Evolutionary conservation across 1,140 invertebrate species (phyloP).

Genomic region (Mercenaria mercenaria): DNA sequence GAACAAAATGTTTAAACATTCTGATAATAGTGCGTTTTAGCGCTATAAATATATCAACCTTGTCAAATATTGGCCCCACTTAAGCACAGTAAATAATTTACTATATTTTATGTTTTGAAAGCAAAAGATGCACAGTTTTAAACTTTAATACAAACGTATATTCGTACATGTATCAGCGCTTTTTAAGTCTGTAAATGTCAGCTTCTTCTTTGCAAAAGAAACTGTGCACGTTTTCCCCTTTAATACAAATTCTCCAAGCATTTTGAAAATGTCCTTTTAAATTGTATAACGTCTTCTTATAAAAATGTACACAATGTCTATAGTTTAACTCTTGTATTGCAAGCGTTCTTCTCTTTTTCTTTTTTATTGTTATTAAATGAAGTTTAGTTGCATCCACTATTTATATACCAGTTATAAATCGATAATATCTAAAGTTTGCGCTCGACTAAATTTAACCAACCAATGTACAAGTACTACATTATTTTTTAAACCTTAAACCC

Average conservation of each 20-base stretch:
- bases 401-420: neutral
- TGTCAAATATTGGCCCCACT: too few relatives aligned
- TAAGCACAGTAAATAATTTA: too few relatives aligned
- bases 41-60: too few relatives aligned
- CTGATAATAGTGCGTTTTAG: too few relatives aligned
- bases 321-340: neutral
- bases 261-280: neutral
- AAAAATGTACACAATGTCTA: neutral
- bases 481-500: neutral
- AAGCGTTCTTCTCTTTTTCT: neutral
- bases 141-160: too few relatives aligned
- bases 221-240: neutral
- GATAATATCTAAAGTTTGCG: neutral
- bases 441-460: conserved; percentile 16
- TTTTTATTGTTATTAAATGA: neutral
- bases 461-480: neutral
- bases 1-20: too few relatives aligned
- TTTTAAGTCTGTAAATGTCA: neutral
- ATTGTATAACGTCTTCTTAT: neutral
- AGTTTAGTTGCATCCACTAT: neutral
- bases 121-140: too few relatives aligned
- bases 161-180: conserved; percentile 11
- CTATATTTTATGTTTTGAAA: too few relatives aligned
- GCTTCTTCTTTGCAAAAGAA: neutral
- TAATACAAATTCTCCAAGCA: conserved; percentile 30